Evolutionary conservation across 2,113 vertebrate species (phyloP), one percentile per base, ranked within the genome.

Genomic region (Meles meles): DNA sequence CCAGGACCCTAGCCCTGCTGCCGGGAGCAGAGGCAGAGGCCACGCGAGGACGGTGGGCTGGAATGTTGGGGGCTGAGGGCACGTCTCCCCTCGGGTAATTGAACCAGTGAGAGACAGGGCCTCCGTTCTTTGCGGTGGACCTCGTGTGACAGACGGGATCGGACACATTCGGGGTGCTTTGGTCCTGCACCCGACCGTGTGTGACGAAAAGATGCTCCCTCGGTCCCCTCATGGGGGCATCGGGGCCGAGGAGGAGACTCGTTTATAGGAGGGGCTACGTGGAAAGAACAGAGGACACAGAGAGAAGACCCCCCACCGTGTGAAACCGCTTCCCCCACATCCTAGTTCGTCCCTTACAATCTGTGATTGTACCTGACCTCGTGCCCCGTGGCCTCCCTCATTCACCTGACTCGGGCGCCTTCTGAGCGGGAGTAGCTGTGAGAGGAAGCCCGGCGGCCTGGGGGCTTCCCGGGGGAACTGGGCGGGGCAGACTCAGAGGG

Each of bases 141-240:
- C 17, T 14, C 14, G 7, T 20, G 65, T 4, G 34, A 69, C 65
- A 69, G 65, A n/a, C 3, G 65, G 4, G 34, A 18, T 74, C 0
- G 6, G 71, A 37, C 0, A 0, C 11, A 7, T 74, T 74, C 37
- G 23, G 52, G 52, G 5, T 55, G 15, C 52, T 21, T 21, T 21
- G 12, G 39, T 25, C 9, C 21, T 15, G 15, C 12, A 42, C 39
- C 39, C 3, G 23, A 74, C 6, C 12, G 7, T 15, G 39, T 27
- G 72, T 27, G 27, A 65, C 27, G 13, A 5, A 8, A 42, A 67
- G 34, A 7, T 39, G 2, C 17, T 29, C 27, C 18, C 52, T 92
- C 37, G 0, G 20, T 61, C 31, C 1, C 31, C 13, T 57, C 0
- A 2, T 2, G 3, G 20, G 42, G 37, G 12, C 2, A 12, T 8